phyloP scores from a whole-genome alignment of 2,797 vertebrate species.

The Xenentodon cancila region DNA sequence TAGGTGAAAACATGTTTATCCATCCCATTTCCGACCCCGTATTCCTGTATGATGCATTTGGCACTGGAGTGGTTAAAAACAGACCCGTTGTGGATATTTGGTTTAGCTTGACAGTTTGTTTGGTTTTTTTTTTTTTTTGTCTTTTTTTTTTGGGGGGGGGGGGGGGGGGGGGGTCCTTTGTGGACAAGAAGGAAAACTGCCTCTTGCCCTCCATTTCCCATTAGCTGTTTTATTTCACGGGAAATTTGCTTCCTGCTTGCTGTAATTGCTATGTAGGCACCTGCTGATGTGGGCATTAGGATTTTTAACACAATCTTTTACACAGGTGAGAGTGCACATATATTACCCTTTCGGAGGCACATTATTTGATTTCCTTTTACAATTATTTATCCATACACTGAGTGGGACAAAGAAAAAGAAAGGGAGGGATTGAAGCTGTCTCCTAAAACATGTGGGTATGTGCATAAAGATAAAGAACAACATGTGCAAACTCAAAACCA shows the following conservation, averaged over 20 bases:
- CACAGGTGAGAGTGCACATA: conserved; percentile 80
- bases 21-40: conserved; percentile 26
- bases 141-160: conserved; percentile 14
- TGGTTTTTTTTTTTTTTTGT: conserved; percentile 26
- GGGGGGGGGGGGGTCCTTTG: conserved; percentile 55
- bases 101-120: conserved; percentile 48
- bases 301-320: conserved; percentile 81
- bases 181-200: conserved; percentile 71
- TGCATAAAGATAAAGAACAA: conserved; percentile 23
- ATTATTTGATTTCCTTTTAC: conserved; percentile 80
- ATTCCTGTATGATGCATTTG: conserved; percentile 41
- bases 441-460: conserved; percentile 33
- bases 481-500: conserved; percentile 32
- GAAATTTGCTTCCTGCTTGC: conserved; percentile 84
- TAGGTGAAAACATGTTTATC: conserved; percentile 37
- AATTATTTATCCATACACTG: conserved; percentile 73
- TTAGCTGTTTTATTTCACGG: conserved; percentile 87
- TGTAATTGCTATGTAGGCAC: conserved; percentile 84
- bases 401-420: conserved; percentile 72
- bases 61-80: conserved; percentile 52
- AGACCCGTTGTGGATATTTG: conserved; percentile 62
- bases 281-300: conserved; percentile 82
- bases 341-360: conserved; percentile 80
- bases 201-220: conserved; percentile 78
- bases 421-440: conserved; percentile 73